phyloP scores from a whole-genome alignment of 2,888 invertebrate species.

The Tenodera sinensis region DNA sequence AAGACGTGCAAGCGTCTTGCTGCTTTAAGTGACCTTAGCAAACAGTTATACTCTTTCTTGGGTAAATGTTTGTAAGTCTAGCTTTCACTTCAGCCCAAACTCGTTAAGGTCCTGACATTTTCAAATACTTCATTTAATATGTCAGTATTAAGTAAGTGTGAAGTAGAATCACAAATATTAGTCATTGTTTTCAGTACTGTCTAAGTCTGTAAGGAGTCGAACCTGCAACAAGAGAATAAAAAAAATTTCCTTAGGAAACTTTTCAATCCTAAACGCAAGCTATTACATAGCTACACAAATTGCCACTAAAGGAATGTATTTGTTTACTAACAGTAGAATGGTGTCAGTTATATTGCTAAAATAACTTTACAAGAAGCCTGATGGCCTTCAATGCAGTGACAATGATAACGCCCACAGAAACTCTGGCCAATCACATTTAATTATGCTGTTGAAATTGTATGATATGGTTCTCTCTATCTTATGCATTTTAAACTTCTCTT shows the following conservation, averaged over 20 bases:
- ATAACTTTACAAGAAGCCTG: too few species aligned
- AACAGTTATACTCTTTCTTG: not conserved
- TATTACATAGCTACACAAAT: not conserved
- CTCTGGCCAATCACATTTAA: too few species aligned
- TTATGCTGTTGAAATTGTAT: too few species aligned
- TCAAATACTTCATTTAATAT: not conserved
- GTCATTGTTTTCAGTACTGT: conserved; percentile 46
- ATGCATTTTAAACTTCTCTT: too few species aligned
- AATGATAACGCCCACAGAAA: too few species aligned
- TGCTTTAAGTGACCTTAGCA: not conserved
- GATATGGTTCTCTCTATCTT: too few species aligned
- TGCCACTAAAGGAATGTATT: not conserved
- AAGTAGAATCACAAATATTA: conserved; percentile 18
- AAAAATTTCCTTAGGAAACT: conserved; percentile 37
- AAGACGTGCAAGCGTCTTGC: not conserved
- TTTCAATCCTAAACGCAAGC: not conserved
- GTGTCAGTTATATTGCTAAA: not conserved
- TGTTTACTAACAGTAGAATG: not conserved
- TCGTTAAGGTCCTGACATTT: not conserved
- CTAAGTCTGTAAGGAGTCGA: conserved; percentile 51
- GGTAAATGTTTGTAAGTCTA: not conserved
- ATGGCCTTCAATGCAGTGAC: too few species aligned
- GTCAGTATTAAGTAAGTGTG: conserved; percentile 7
- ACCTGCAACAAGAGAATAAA: conserved; percentile 48
- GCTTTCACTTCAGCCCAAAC: not conserved